Evolutionary conservation across 2,113 vertebrate species (phyloP).

Genomic region (Psettodes erumei): DNA sequence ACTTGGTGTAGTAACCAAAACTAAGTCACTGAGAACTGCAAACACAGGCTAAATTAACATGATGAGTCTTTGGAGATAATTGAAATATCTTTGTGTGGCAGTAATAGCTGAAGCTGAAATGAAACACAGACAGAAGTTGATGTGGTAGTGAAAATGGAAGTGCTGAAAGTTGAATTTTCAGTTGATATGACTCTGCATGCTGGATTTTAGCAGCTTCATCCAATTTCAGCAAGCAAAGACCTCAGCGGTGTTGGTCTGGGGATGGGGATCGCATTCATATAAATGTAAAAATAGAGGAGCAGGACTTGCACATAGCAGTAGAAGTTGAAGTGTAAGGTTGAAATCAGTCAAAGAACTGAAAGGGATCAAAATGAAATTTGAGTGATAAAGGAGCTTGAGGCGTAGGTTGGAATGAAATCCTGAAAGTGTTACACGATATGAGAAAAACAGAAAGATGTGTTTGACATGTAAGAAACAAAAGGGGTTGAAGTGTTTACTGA

Average conservation of each 20-base stretch:
- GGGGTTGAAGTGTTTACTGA: neutral
- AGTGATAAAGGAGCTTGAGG: neutral
- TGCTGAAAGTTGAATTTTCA: too few species aligned
- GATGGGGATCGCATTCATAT: too few species aligned
- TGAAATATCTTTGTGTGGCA: neutral
- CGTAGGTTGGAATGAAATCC: neutral
- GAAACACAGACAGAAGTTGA: neutral
- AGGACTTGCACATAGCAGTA: too few species aligned
- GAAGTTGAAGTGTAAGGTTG: neutral
- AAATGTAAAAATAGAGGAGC: too few species aligned
- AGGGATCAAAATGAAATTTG: neutral
- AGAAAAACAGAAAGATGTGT: neutral
- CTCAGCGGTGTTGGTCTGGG: too few species aligned
- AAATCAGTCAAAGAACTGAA: neutral
- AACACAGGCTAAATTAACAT: neutral
- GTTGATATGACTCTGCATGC: too few species aligned
- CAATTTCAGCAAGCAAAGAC: too few species aligned
- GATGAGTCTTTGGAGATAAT: neutral
- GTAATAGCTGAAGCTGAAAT: neutral
- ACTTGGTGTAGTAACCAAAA: constrained; percentile 10
- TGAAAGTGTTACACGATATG: neutral
- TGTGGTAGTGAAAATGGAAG: neutral
- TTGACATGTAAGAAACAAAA: neutral
- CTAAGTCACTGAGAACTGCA: neutral
- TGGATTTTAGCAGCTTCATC: too few species aligned